A percentile compares a stretch with the other conserved stretches of the same genome.
phyloP scores from a whole-genome alignment of 2,113 vertebrate species.

The Bufo gargarizans region DNA sequence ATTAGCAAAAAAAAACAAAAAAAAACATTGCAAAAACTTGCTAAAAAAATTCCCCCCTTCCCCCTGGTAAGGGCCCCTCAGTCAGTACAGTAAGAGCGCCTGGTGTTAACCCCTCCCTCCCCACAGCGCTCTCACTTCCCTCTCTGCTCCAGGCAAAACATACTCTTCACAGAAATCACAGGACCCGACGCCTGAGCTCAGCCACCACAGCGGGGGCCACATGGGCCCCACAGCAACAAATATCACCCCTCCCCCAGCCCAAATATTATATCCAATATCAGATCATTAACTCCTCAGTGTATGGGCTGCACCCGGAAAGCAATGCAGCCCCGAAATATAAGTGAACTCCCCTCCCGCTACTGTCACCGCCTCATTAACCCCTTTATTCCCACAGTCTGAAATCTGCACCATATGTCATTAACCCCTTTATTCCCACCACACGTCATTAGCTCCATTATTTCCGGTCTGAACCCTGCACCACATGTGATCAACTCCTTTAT shows the following conservation, averaged over 20 bases:
- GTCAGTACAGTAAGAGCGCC: neutral
- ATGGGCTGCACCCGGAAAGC: neutral
- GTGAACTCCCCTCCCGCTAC: neutral
- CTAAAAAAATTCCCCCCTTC: too few relatives aligned
- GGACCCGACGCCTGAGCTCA: neutral
- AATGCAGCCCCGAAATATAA: neutral
- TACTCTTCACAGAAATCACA: neutral
- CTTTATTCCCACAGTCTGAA: neutral
- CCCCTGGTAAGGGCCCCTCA: too few relatives aligned
- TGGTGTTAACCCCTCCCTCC: neutral
- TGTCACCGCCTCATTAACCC: neutral
- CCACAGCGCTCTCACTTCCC: neutral
- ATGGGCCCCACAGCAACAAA: too few relatives aligned
- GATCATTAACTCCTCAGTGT: too few relatives aligned
- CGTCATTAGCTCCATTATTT: neutral
- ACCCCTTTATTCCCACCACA: too few relatives aligned
- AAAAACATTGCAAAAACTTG: too few relatives aligned
- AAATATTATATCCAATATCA: neutral
- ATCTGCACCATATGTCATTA: too few relatives aligned
- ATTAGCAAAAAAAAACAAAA: too few relatives aligned
- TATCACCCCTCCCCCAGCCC: too few relatives aligned
- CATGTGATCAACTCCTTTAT: too few relatives aligned
- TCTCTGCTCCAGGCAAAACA: conserved; percentile 1
- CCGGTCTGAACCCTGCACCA: neutral
- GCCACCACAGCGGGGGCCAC: neutral